Evolutionary conservation across 1,140 invertebrate genomes (phyloP), one percentile per base, ranked within the genome.

Genomic region (Cherax quadricarinatus): DNA sequence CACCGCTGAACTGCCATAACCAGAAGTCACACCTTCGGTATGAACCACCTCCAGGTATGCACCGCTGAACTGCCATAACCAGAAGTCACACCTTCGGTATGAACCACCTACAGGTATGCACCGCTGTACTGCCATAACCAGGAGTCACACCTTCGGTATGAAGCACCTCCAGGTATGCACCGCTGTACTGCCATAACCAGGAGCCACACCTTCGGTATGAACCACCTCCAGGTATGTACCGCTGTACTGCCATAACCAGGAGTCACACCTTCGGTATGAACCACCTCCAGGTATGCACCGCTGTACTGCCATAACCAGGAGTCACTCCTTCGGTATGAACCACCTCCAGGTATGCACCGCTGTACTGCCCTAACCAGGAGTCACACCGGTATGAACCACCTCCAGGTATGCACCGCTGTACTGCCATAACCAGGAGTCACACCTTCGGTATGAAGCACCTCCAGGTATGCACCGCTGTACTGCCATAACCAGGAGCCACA

Each of bases 331-430:
- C 1, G 84, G 89, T 14, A 60, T 91, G 10, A 21, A 86, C 41
- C 89, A 91, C 83, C 78, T 91, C 10, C 89, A 91, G 84, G 89
- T 91, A 80, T 16, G 14, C 1, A n/a, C n/a, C n/a, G n/a, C n/a
- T n/a, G n/a, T n/a, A n/a, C n/a, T n/a, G n/a, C n/a, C n/a, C n/a
- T n/a, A n/a, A n/a, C n/a, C n/a, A n/a, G 18, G 16, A 79, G 5
- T 48, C 89, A 91, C 21, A 75, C 89, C 7, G 84, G 89, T 14
- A 60, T 91, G 10, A 21, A 86, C 41, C 89, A 91, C 83, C 78
- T 91, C 10, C 89, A 91, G 84, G 89, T 91, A 80, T 16, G 14
- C 1, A n/a, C n/a, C n/a, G n/a, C n/a, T n/a, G n/a, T n/a, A n/a
- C n/a, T n/a, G n/a, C n/a, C n/a, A n/a, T n/a, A n/a, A n/a, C n/a